Conservation (phyloP, 1,140 invertebrate species). For the Micrasema minimum region DNA sequence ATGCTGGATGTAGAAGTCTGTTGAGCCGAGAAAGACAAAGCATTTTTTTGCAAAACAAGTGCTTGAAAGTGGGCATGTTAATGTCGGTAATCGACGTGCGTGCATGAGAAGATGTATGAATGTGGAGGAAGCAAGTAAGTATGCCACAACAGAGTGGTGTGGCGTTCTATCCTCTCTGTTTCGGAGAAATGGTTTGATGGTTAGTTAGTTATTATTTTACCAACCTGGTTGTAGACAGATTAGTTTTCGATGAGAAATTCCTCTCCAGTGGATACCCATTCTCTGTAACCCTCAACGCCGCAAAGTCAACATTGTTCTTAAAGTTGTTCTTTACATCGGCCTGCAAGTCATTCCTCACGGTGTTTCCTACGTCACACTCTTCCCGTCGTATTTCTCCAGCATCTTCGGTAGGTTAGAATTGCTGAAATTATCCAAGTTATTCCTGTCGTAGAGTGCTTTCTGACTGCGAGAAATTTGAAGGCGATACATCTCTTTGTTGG, state of each 20-base stretch:
- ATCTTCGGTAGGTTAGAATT: conserved; percentile 60
- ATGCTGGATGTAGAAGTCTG: too few species aligned
- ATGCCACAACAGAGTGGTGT: too few species aligned
- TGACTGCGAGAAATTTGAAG: conserved; percentile 66
- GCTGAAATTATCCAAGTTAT: conserved; percentile 63
- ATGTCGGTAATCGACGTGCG: too few species aligned
- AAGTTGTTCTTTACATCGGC: conserved; percentile 29
- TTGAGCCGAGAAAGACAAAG: too few species aligned
- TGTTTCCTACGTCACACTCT: conserved; percentile 56
- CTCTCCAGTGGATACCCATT: conserved; percentile 64
- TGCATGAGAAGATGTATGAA: too few species aligned
- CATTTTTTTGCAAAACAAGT: too few species aligned
- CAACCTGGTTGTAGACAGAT: conserved; percentile 61
- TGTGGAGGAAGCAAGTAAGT: too few species aligned
- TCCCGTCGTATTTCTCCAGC: conserved; percentile 52
- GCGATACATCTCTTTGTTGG: conserved; percentile 67
- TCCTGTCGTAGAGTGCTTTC: conserved; percentile 63
- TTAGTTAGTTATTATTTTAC: too few species aligned
- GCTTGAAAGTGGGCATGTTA: too few species aligned
- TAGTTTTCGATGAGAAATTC: conserved; percentile 64
- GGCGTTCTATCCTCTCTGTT: too few species aligned
- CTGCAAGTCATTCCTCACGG: conserved; percentile 19
- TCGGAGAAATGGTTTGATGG: too few species aligned
- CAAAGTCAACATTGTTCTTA: conserved; percentile 36
- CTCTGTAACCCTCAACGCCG: conserved; percentile 54